Conservation (phyloP, 1,140 invertebrate species). For the Drosophila busckii region DNA sequence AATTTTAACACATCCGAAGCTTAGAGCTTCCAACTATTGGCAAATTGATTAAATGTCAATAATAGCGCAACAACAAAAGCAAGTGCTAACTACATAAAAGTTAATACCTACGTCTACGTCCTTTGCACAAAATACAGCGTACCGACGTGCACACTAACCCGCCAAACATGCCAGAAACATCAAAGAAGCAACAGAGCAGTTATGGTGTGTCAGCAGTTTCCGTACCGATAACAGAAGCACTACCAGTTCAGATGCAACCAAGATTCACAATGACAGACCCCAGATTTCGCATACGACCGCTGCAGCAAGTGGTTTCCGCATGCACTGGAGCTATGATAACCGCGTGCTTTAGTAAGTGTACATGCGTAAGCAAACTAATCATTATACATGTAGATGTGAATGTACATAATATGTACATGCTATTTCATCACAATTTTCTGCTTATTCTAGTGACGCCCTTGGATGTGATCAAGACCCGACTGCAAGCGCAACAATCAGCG, state of each 20-base stretch:
- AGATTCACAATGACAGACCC: slow-evolving; percentile 82
- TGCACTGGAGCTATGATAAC: slow-evolving; percentile 94
- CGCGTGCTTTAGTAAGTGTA: slow-evolving; percentile 89
- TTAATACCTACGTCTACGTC: not conserved
- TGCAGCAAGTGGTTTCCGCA: slow-evolving; percentile 94
- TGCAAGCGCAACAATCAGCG: slow-evolving; percentile 92
- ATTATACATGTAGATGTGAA: not conserved
- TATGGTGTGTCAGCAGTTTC: not conserved
- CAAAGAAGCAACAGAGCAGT: not conserved
- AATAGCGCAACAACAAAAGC: not conserved
- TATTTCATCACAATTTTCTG: slow-evolving; percentile 15
- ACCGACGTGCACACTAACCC: slow-evolving; percentile 18
- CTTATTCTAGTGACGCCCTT: slow-evolving; percentile 92
- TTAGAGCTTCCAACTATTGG: not conserved
- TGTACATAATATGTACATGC: not conserved
- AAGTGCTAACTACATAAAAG: too few species aligned
- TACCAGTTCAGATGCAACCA: not conserved
- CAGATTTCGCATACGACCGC: slow-evolving; percentile 87
- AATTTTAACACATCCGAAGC: slow-evolving; percentile 8
- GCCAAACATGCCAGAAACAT: slow-evolving; percentile 20
- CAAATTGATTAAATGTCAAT: slow-evolving; percentile 4
- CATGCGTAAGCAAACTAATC: not conserved
- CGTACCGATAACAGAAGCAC: not conserved
- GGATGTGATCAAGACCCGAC: slow-evolving; percentile 98
- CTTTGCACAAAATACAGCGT: slow-evolving; percentile 15